These are phyloP conservation scores for Delia radicum DNA, from an alignment of 1,140 invertebrate species.

Conservation along the genomic window DNA sequence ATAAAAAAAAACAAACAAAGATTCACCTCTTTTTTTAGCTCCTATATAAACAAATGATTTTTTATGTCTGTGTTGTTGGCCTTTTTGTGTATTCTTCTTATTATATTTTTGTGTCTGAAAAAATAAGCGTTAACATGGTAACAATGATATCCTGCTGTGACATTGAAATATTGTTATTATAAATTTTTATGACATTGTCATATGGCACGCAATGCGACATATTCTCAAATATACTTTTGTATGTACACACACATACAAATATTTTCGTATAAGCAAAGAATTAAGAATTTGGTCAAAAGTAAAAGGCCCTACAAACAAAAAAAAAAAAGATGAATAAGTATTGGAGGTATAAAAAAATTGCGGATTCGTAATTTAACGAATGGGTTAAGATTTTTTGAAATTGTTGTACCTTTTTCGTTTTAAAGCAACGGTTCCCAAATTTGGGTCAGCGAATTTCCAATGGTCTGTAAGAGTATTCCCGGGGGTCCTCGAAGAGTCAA, in stretches of 20 bases:
- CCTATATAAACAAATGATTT: not conserved
- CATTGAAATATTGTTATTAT: slow-evolving; percentile 55
- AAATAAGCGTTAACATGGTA: slow-evolving; percentile 55
- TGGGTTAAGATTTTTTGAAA: too few species aligned
- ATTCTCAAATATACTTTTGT: not conserved
- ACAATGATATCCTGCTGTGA: slow-evolving; percentile 53
- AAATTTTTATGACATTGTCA: slow-evolving; percentile 50
- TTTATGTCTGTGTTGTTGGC: not conserved
- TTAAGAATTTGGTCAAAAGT: not conserved
- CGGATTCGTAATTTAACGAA: too few species aligned
- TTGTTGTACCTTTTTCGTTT: too few species aligned
- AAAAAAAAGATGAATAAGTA: not conserved
- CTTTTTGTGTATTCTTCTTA: not conserved
- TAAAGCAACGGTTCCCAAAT: too few species aligned
- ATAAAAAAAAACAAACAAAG: not conserved
- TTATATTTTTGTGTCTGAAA: slow-evolving; percentile 27
- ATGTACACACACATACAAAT: not conserved
- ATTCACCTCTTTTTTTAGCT: not conserved
- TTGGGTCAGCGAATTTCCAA: too few species aligned
- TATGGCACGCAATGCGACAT: slow-evolving; percentile 28
- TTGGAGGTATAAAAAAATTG: not conserved
- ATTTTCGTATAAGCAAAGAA: not conserved
- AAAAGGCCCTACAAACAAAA: not conserved
- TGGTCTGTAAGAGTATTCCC: too few species aligned
- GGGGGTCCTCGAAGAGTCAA: too few species aligned